phyloP scores from a whole-genome alignment of 2,888 invertebrate species.

The Endomychus coccineus region DNA sequence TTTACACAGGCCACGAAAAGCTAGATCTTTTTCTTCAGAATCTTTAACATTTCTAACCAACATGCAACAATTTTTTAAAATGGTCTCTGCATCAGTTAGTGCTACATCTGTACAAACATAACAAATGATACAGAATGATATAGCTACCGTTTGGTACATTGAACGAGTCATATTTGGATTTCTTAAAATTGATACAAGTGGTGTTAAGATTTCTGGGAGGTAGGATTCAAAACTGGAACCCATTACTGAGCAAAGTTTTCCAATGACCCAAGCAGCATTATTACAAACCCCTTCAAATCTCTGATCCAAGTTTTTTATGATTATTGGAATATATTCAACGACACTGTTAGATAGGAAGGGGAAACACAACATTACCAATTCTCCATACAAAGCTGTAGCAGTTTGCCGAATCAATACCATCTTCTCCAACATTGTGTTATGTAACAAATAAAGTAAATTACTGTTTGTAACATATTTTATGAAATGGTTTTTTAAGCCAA shows the following conservation, averaged over 20 bases:
- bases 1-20: conserved; percentile 97
- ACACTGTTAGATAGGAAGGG: conserved; percentile 92
- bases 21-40: conserved; percentile 98
- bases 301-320: conserved; percentile 93
- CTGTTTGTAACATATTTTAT: conserved; percentile 58
- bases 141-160: conserved; percentile 97
- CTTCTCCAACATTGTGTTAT: conserved; percentile 66
- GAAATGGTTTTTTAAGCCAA: conserved; percentile 61
- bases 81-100: conserved; percentile 86
- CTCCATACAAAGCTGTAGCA: conserved; percentile 69
- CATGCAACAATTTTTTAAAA: conserved; percentile 98
- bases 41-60: conserved; percentile 95
- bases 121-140: conserved; percentile 99
- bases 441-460: conserved; percentile 59
- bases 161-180: conserved; percentile 93
- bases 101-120: conserved; percentile 94
- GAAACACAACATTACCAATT: conserved; percentile 67
- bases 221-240: conserved; percentile 88
- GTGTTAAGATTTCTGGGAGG: conserved; percentile 77
- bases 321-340: conserved; percentile 89
- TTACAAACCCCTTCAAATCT: conserved; percentile 97
- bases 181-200: conserved; percentile 90
- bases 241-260: conserved; percentile 94
- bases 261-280: conserved; percentile 99
- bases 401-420: conserved; percentile 68